Base-by-base conservation (phyloP, 2,797 vertebrate genomes). In the Thripadectes ignobilis region DNA sequence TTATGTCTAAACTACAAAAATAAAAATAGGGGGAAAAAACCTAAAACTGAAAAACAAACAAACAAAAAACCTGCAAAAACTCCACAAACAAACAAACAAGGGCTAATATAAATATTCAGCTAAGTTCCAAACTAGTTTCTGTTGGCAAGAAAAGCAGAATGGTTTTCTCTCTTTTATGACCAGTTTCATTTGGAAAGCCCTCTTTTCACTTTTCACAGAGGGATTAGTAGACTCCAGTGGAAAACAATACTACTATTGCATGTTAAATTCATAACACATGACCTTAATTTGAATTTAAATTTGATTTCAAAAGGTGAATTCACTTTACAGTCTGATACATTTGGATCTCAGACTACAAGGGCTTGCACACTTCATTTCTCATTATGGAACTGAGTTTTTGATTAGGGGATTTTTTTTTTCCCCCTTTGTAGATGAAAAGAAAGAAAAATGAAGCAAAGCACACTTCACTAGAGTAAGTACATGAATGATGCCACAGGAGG, bases 211-310 rank as follows among this genome's bases (percentile, higher is more conserved):
- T 9, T 74, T 91, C 51, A 45, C 17, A 59, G 54, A 59, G 14
- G 52, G 43, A 84, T 78, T 86, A 90, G 58, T 59, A 67, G 66
- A 48, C 23, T 62, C 36, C 32, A 69, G 3, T 10, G 76, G 29
- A 90, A 93, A 90, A 86, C 23, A 84, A 66, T 62, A 13, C 14
- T 76, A 66, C 6, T 49, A 12, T 73, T 86, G 43, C 32, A 66
- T 88, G 81, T 52, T 84, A 55, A 78, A 92, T 88, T 84, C 6
- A 30, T 75, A 80, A 72, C 16, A 57, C 24, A 27, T 43, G 18
- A 79, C 57, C 32, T 93, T 58, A 68, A 57, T 93, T 94, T 85
- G 48, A 85, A 91, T 89, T 72, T 88, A 54, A 92, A 84, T 80
- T 95, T 7, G 7, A 61, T 89, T 94, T 92, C 51, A 65, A 81